A percentile compares a stretch with the other conserved stretches of the same genome.
Evolutionary conservation across 2,113 vertebrate species (phyloP).

Genomic region (Glaucomys volans): DNA sequence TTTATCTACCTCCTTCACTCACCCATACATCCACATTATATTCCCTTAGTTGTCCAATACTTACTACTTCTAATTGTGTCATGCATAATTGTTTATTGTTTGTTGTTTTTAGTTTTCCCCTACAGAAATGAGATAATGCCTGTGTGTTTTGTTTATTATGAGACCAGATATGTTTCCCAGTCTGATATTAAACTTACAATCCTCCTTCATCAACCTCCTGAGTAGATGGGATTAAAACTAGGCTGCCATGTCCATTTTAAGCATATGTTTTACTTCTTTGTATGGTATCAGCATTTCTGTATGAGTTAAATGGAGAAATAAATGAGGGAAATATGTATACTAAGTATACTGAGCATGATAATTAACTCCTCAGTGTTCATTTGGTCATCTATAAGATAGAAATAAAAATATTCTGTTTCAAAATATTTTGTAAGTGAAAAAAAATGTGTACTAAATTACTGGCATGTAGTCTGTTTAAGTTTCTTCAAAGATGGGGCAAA

Average conservation of each 20-base stretch:
- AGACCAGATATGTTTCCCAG: neutral
- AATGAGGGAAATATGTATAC: neutral
- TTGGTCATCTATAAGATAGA: neutral
- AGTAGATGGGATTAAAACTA: neutral
- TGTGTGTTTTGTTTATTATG: neutral
- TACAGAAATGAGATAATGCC: neutral
- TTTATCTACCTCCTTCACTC: neutral
- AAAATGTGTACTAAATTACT: neutral
- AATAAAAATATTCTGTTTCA: neutral
- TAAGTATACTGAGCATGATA: neutral
- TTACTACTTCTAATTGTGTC: neutral
- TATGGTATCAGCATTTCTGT: neutral
- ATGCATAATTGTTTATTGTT: neutral
- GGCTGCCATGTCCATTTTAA: no score
- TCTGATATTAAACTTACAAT: neutral
- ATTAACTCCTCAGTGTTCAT: neutral
- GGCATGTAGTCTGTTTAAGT: neutral
- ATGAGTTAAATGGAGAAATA: neutral
- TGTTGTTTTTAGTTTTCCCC: neutral
- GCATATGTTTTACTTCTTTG: neutral
- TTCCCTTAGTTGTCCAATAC: neutral
- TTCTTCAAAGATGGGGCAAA: neutral
- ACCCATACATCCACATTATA: no score
- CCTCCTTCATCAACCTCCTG: neutral
- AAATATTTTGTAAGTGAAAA: neutral